Base-by-base conservation (phyloP, 2,888 invertebrate species). In the Diaperis boleti region DNA sequence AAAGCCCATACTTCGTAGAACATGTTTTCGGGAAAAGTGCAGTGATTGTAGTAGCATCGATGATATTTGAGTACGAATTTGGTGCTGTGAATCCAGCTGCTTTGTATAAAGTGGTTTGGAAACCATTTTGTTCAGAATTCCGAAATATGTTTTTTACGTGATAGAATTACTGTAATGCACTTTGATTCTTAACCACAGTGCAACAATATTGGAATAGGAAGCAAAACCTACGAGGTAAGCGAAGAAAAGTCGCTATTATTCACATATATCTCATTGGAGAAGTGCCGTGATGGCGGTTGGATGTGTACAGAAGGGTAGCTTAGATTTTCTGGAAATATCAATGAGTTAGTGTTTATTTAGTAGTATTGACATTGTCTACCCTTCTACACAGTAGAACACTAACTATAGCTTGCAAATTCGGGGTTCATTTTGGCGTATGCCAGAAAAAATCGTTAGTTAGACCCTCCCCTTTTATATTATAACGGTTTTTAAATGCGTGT, bases 91-190 rank as follows among this genome's bases (percentile, higher is more conserved):
- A 65, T 74, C 73, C 75, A 76, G 75, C 77, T 77, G 76, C 78
- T 77, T 75, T 72, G 70, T 71, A 73, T 72, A 72, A 75, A 74
- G 73, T 75, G 74, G 75, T 76, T 79, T 73, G 81, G 81, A 79
- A 77, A 80, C 80, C 81, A 81, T 82, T 81, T 82, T 81, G 80
- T 79, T 74, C 72, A 72, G 69, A 73, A 74, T 74, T 73, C 73
- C 74, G 75, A 79, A 81, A 79, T 76, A 79, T 79, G 74, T 44
- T 56, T 55, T 61, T 52, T 20, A 14, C 31, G 13, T 64, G 64
- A 66, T 66, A 45, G 49, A n/a, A 8, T 11, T 14, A 33, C 42
- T 44, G 52, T 33, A 22, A 10, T 6, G 13, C 14, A 6, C n/a
- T n/a, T 52, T 22, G 3, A 20, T n/a, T 4, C 1, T 3, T 5